Evolutionary conservation across 2,888 invertebrate genomes (phyloP).

Genomic region (Thecophora atra): DNA sequence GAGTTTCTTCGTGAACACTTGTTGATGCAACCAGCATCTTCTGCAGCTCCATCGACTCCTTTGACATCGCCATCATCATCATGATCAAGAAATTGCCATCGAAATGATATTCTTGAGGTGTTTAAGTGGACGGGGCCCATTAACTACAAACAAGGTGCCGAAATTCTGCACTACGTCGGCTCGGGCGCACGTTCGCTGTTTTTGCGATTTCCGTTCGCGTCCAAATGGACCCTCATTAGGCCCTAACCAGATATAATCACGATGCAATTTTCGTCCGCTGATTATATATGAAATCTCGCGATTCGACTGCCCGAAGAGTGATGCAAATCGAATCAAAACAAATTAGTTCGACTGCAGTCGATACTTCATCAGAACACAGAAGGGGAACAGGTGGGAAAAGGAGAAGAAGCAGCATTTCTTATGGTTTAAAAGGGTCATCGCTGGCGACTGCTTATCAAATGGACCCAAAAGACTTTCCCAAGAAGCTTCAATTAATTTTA

Average conservation of each 20-base stretch:
- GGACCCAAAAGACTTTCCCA: too few species aligned
- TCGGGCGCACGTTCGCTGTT: slow-evolving; percentile 18
- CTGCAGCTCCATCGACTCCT: background rate
- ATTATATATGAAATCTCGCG: slow-evolving; percentile 40
- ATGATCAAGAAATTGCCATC: slow-evolving; percentile 35
- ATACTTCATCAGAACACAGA: background rate
- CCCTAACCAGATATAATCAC: slow-evolving; percentile 55
- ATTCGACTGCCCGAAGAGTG: slow-evolving; percentile 20
- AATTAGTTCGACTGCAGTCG: slow-evolving; percentile 6
- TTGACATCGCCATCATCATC: slow-evolving; percentile 24
- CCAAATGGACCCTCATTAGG: slow-evolving; percentile 62
- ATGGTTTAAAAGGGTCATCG: too few species aligned
- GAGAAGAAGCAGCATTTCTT: background rate
- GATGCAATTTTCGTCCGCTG: slow-evolving; percentile 53
- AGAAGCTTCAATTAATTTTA: too few species aligned
- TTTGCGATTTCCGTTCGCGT: slow-evolving; percentile 56
- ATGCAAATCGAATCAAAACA: slow-evolving; percentile 19
- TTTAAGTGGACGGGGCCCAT: slow-evolving; percentile 33
- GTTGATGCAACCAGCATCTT: background rate
- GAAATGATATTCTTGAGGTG: slow-evolving; percentile 35
- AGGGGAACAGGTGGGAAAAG: background rate
- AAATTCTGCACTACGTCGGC: slow-evolving; percentile 28
- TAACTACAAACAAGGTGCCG: slow-evolving; percentile 48
- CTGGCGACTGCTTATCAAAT: too few species aligned
- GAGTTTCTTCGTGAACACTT: too few species aligned